Percentiles rank a stretch among this genome's conserved stretches.
These are phyloP conservation scores for Rhogogaster chlorosoma DNA, from an alignment of 2,888 invertebrate genomes.

Conservation along the genomic window DNA sequence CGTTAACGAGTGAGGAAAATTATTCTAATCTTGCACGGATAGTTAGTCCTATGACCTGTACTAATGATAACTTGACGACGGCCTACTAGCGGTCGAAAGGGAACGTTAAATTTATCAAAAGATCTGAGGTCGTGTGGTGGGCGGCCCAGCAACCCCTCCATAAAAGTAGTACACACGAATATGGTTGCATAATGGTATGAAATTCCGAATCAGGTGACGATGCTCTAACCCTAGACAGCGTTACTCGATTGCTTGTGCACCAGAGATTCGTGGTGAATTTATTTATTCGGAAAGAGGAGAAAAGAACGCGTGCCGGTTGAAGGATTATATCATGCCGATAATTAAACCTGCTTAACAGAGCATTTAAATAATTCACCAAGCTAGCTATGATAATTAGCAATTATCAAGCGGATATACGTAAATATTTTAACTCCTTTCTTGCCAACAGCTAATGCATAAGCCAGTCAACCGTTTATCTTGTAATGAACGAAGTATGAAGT, in stretches of 20 bases:
- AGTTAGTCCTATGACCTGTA: conserved; percentile 16
- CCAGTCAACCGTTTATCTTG: not conserved
- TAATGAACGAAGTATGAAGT: not conserved
- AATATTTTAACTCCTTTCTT: conserved; percentile 13
- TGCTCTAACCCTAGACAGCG: not conserved
- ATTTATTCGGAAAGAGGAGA: not conserved
- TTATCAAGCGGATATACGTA: conserved; percentile 9
- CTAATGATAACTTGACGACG: conserved; percentile 40
- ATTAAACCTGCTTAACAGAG: conserved; percentile 26
- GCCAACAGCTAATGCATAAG: not conserved
- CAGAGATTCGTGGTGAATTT: not conserved
- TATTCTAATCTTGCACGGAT: not conserved
- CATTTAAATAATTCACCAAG: not conserved
- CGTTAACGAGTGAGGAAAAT: not conserved
- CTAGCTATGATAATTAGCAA: conserved; percentile 2
- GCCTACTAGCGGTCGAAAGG: conserved; percentile 32
- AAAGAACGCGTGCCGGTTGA: not conserved
- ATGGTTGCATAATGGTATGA: conserved; percentile 39
- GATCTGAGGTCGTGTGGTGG: conserved; percentile 42
- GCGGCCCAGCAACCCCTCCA: conserved; percentile 59
- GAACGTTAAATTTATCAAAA: conserved; percentile 46
- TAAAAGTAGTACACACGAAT: conserved; percentile 68
- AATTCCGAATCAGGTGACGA: conserved; percentile 24
- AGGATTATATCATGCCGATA: conserved; percentile 30
- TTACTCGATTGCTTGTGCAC: not conserved